phyloP scores from a whole-genome alignment of 2,888 invertebrate genomes.

The Pyrocoelia pectoralis region DNA sequence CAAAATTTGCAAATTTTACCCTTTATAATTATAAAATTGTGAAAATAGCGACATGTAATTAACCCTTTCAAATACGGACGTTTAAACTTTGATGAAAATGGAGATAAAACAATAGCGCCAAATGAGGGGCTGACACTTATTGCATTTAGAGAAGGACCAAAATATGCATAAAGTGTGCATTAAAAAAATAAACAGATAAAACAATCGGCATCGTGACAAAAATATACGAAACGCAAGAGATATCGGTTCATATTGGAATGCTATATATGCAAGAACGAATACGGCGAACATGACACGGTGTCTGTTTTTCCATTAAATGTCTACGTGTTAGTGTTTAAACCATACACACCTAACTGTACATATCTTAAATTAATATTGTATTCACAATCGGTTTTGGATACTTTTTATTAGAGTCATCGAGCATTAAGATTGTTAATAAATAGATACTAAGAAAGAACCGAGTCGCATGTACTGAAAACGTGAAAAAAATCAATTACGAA shows the following conservation, averaged over 20 bases:
- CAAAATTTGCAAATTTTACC: background rate
- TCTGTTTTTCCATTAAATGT: slow-evolving; percentile 37
- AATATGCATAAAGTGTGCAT: slow-evolving; percentile 22
- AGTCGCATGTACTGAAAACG: background rate
- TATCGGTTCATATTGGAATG: slow-evolving; percentile 37
- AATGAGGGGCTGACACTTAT: slow-evolving; percentile 16
- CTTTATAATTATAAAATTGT: background rate
- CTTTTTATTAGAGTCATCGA: slow-evolving; percentile 15
- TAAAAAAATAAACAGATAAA: slow-evolving; percentile 27
- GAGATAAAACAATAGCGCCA: slow-evolving; percentile 30
- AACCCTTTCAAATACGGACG: background rate
- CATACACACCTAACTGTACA: slow-evolving; percentile 34
- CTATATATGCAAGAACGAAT: slow-evolving; percentile 36
- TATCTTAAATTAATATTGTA: slow-evolving; percentile 34
- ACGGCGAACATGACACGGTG: slow-evolving; percentile 36
- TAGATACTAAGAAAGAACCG: background rate
- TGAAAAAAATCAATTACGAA: background rate
- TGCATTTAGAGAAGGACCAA: slow-evolving; percentile 17
- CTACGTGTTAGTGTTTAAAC: slow-evolving; percentile 35
- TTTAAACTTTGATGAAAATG: slow-evolving; percentile 25
- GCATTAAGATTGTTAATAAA: background rate
- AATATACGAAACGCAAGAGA: slow-evolving; percentile 29
- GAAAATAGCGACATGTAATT: background rate
- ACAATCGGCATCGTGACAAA: slow-evolving; percentile 31
- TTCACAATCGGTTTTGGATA: slow-evolving; percentile 26